Percentiles rank a stretch among this genome's conserved stretches.
Conservation (phyloP, 2,797 vertebrate genomes). For the Leptoclinus maculatus region DNA sequence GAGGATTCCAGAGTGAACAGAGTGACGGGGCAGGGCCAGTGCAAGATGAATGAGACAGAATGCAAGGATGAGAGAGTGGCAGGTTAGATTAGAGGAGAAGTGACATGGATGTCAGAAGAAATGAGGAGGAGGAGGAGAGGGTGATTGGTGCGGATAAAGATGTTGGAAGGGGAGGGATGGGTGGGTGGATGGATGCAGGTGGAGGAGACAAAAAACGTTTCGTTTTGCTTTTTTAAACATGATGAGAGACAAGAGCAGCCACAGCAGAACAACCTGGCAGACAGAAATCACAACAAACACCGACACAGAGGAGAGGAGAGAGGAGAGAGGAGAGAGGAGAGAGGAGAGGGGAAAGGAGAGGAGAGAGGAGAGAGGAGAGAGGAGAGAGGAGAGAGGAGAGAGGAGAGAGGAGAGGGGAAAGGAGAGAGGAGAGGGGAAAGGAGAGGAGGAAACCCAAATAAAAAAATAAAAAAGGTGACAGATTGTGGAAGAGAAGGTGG, state of each 20-base stretch:
- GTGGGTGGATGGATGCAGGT: conserved; percentile 26
- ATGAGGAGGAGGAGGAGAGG: background rate
- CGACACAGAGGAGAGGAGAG: conserved; percentile 5
- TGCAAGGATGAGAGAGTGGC: conserved; percentile 21
- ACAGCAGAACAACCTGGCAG: conserved; percentile 67
- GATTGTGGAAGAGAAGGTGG: conserved; percentile 29
- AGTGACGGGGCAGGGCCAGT: conserved; percentile 22
- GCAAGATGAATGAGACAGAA: conserved; percentile 4
- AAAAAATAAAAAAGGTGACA: conserved; percentile 22
- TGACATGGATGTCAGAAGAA: conserved; percentile 10
- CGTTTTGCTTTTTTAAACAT: conserved; percentile 69
- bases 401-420: background rate
- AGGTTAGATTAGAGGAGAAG: conserved; percentile 29
- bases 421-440: background rate
- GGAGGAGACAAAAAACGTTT: conserved; percentile 70
- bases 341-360: background rate
- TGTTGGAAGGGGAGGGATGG: conserved; percentile 27
- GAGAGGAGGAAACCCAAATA: conserved; percentile 1
- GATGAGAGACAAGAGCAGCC: conserved; percentile 71
- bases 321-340: conserved; percentile 3
- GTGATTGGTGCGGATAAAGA: conserved; percentile 35
- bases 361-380: conserved; percentile 4
- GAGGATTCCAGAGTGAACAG: conserved; percentile 28
- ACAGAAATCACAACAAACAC: conserved; percentile 58
- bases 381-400: background rate